These are phyloP conservation scores for Falco peregrinus DNA, from an alignment of 2,797 vertebrate species.

Conservation along the genomic window DNA sequence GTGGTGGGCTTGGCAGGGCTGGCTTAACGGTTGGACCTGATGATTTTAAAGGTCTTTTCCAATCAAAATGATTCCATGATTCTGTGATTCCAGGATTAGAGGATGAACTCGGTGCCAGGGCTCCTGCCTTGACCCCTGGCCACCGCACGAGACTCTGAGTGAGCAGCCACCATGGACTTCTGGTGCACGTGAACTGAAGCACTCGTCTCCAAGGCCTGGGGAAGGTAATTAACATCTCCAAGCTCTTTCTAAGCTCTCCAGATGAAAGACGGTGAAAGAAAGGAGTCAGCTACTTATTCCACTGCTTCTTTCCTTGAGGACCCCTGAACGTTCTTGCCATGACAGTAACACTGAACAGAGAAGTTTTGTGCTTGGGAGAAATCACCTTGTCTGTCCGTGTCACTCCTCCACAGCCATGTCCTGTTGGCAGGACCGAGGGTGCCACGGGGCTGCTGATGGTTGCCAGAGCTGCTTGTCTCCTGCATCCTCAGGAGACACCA, in stretches of 20 bases:
- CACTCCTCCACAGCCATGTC: rapidly evolving
- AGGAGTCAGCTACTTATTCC: not conserved
- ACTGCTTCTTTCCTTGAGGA: not conserved
- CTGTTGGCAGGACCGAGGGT: rapidly evolving
- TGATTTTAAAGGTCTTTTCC: too few species aligned
- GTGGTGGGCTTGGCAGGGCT: too few species aligned
- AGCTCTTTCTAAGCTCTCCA: not conserved
- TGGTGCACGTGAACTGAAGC: not conserved
- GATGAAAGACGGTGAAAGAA: not conserved
- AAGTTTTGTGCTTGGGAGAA: rapidly evolving
- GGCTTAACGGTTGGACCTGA: too few species aligned
- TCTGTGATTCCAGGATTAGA: not conserved
- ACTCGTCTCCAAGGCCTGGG: not conserved
- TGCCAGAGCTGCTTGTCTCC: not conserved
- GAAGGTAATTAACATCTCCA: not conserved
- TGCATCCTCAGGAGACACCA: not conserved
- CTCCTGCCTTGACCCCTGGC: not conserved
- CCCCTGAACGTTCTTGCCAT: not conserved
- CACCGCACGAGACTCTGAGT: rapidly evolving
- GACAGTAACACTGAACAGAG: not conserved
- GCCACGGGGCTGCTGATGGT: rapidly evolving
- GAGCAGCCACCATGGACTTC: not conserved
- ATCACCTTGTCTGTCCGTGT: rapidly evolving
- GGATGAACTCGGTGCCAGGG: not conserved
- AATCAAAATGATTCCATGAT: too few species aligned